Evolutionary conservation across 1,140 invertebrate genomes (phyloP).

Genomic region (Adoxophyes honmai): DNA sequence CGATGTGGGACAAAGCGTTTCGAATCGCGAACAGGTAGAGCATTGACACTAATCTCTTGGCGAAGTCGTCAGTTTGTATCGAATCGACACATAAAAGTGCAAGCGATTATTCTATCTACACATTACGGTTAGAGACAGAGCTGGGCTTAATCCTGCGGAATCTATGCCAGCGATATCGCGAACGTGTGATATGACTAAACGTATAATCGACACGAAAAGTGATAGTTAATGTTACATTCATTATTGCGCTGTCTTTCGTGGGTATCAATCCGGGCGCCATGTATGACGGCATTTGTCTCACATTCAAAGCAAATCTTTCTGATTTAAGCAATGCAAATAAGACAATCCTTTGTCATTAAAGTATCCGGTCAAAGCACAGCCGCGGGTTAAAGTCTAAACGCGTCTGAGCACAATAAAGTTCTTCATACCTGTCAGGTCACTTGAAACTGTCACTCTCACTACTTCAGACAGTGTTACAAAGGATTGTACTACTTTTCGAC

Average conservation of each 20-base stretch:
- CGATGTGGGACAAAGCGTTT: constrained; percentile 7
- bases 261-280: too few species aligned
- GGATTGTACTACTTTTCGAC: too few species aligned
- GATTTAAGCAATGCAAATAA: too few species aligned
- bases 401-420: too few species aligned
- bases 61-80: constrained; percentile 28
- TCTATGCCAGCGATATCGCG: constrained; percentile 33
- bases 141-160: constrained; percentile 46
- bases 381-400: too few species aligned
- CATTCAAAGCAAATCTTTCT: too few species aligned
- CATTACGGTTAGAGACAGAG: constrained; percentile 46
- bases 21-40: constrained; percentile 13
- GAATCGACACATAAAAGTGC: constrained; percentile 28
- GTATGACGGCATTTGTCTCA: too few species aligned
- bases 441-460: too few species aligned
- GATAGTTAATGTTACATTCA: constrained; percentile 6
- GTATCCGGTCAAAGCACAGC: too few species aligned
- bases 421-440: too few species aligned
- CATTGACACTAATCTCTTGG: constrained; percentile 27
- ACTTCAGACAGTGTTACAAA: too few species aligned
- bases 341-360: too few species aligned
- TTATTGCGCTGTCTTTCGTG: neutral
- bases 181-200: constrained; percentile 20
- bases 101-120: constrained; percentile 43
- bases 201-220: constrained; percentile 7